Percentiles rank a stretch among this genome's conserved stretches.
phyloP scores from a whole-genome alignment of 2,113 vertebrate species.

The Ursus arctos region DNA sequence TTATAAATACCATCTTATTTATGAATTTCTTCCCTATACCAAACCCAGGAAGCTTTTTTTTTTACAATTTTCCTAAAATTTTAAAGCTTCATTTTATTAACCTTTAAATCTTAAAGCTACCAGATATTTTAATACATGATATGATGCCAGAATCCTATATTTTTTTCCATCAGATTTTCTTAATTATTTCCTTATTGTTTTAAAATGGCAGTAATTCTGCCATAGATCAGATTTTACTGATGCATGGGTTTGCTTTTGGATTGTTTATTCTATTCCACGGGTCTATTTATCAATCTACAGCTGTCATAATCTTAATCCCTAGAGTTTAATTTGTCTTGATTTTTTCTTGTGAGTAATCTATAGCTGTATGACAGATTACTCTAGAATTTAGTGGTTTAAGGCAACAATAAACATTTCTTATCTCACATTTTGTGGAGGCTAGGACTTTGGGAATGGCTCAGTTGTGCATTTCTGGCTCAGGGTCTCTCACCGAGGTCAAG shows the following conservation, averaged over 20 bases:
- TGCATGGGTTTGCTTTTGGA: neutral
- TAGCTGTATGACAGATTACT: neutral
- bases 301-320: neutral
- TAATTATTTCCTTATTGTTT: neutral
- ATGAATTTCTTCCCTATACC: neutral
- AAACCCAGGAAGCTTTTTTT: neutral
- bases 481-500: neutral
- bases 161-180: neutral
- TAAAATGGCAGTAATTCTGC: neutral
- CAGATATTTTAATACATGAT: neutral
- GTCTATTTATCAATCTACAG: neutral
- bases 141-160: neutral
- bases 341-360: neutral
- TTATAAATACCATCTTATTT: neutral
- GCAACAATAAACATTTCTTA: neutral
- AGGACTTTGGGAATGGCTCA: neutral
- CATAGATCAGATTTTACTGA: neutral
- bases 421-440: neutral
- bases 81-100: neutral
- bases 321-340: neutral
- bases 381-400: neutral
- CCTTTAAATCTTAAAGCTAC: neutral
- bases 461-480: neutral
- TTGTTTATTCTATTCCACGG: neutral
- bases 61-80: neutral